Conservation (phyloP, 2,797 vertebrate genomes). For the Acanthurus leucopareius region DNA sequence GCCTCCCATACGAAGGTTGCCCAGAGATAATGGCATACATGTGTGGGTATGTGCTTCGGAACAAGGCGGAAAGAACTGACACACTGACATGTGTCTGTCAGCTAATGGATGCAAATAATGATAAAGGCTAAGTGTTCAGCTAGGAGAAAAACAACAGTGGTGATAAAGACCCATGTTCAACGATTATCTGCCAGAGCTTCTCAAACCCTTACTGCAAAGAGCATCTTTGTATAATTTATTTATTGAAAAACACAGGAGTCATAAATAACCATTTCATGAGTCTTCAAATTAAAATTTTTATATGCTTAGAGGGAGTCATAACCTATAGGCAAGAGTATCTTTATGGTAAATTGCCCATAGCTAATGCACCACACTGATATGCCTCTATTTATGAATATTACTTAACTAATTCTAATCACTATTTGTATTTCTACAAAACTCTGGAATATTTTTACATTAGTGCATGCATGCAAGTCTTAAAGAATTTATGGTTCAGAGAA, state of each 20-base stretch:
- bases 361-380: constrained; percentile 20
- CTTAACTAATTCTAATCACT: constrained; percentile 6
- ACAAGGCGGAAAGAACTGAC: constrained; percentile 35
- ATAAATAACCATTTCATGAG: constrained; percentile 54
- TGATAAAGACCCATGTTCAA: constrained; percentile 46
- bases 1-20: constrained; percentile 19
- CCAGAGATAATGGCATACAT: constrained; percentile 49
- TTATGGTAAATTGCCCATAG: constrained; percentile 40
- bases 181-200: constrained; percentile 51
- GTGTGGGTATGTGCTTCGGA: constrained; percentile 34
- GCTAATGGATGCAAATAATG: constrained; percentile 45
- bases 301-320: constrained; percentile 30
- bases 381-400: constrained; percentile 42
- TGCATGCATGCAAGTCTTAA: not conserved
- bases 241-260: constrained; percentile 55
- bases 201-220: constrained; percentile 50
- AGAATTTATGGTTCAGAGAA: constrained; percentile 25
- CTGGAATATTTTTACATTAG: not conserved
- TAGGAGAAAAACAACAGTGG: constrained; percentile 25
- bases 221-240: constrained; percentile 62
- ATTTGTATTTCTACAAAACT: not conserved
- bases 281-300: constrained; percentile 41
- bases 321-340: constrained; percentile 14
- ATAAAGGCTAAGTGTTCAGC: constrained; percentile 39
- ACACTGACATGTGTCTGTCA: constrained; percentile 44